Evolutionary conservation across 2,888 invertebrate genomes (phyloP), one percentile per base, ranked within the genome.

Genomic region (Subacronicta megacephala): DNA sequence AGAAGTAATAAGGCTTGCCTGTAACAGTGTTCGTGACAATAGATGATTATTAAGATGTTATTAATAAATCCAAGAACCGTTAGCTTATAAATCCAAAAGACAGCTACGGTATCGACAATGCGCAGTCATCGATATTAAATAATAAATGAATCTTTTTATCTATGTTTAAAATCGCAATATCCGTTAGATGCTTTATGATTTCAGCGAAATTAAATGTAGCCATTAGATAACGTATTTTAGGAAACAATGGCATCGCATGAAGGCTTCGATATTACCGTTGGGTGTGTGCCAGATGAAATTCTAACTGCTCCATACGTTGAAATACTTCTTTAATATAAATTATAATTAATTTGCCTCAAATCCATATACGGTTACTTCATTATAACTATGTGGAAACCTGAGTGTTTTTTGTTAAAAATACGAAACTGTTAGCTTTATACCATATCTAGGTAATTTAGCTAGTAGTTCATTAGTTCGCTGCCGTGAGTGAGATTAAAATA

Each of bases 111-210:
- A 73, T 72, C 73, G 59, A 68, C 54, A 46, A 80, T 81, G 77
- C 74, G 67, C 73, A 77, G 77, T 79, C 77, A 78, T 62, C 52
- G 46, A 49, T 50, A 43, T 15, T 55, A 26, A 61, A 66, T 58
- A 62, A 52, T 54, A 76, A 83, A 77, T 68, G 63, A 80, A 80
- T 66, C 56, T 68, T 62, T 62, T 80, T 82, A 83, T 85, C 84
- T 71, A 46, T 71, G 80, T 75, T 74, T 77, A 68, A 74, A 82
- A 86, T 85, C 84, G 76, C 57, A 72, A 66, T 50, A 55, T 56
- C 83, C 82, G 84, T 86, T 82, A 76, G 46, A 47, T 60, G 59
- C 31, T 60, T 49, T 47, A 65, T 60, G 44, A 51, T 62, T 62
- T 44, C 26, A 38, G 43, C 16, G 23, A 59, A 70, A 59, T 59